Conservation (phyloP, 2,888 invertebrate genomes). For the Colostygia pectinataria region DNA sequence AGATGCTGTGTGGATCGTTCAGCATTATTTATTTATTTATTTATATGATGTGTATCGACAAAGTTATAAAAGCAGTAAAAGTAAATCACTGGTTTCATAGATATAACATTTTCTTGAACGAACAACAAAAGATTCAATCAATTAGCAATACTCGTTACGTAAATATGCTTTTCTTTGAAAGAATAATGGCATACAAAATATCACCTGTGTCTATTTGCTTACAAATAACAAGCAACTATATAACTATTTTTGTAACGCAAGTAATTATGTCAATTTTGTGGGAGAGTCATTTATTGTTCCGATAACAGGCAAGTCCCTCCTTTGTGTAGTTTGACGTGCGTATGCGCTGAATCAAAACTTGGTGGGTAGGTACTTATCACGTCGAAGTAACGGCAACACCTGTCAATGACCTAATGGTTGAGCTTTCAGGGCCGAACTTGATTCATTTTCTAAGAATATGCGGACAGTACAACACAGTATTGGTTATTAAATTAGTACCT, state of each 20-base stretch:
- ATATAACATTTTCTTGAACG: neutral
- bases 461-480: slow-evolving; percentile 2
- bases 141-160: neutral
- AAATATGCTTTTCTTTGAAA: neutral
- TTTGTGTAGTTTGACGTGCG: slow-evolving; percentile 44
- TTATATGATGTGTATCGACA: neutral
- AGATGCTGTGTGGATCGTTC: too few relatives aligned
- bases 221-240: neutral
- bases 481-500: too few relatives aligned
- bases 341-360: slow-evolving; percentile 53
- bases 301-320: slow-evolving; percentile 31
- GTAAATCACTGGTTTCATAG: neutral
- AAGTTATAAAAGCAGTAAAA: slow-evolving; percentile 6
- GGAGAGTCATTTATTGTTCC: too few relatives aligned
- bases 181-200: neutral
- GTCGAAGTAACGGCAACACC: slow-evolving; percentile 26
- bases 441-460: slow-evolving; percentile 24
- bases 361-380: slow-evolving; percentile 26
- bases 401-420: slow-evolving; percentile 31
- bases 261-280: too few relatives aligned
- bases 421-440: slow-evolving; percentile 30
- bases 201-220: slow-evolving; percentile 5
- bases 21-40: too few relatives aligned
- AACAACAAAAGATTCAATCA: slow-evolving; percentile 6
- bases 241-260: neutral